Evolutionary conservation across 2,113 vertebrate species (phyloP).

Genomic region (Asarcornis scutulata): DNA sequence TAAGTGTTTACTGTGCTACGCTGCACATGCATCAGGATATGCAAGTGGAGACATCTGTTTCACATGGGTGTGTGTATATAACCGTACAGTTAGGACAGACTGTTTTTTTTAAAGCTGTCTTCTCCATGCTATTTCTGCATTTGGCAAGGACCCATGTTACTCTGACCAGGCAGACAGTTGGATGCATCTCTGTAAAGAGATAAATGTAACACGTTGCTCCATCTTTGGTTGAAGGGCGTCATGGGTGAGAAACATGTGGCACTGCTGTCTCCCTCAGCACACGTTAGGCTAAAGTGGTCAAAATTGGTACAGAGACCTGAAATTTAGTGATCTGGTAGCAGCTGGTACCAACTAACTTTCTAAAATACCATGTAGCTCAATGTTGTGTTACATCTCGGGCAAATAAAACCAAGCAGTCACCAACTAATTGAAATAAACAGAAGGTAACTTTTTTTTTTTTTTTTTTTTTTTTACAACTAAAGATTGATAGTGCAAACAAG

Average conservation of each 20-base stretch:
- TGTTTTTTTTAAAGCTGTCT: not conserved
- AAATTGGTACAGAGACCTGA: not conserved
- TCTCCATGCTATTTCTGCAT: not conserved
- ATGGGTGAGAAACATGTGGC: accelerated
- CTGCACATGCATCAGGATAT: accelerated
- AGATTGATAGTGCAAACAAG: not conserved
- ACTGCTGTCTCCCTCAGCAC: not conserved
- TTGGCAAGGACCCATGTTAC: not conserved
- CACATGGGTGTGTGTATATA: not conserved
- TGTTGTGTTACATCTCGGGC: not conserved
- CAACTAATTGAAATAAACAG: not conserved
- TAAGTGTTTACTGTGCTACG: not conserved
- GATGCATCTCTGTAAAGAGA: not conserved
- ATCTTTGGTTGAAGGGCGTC: not conserved
- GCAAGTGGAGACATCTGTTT: not conserved
- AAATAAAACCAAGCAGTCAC: not conserved
- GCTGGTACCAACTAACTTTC: not conserved
- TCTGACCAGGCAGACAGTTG: not conserved
- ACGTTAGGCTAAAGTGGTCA: not conserved
- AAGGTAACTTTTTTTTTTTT: not conserved
- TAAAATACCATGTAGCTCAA: not conserved
- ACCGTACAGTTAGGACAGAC: not conserved
- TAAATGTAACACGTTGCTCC: accelerated
- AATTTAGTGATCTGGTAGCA: not conserved
- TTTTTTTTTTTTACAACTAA: not conserved